Evolutionary conservation across 1,140 invertebrate species (phyloP), one percentile per base, ranked within the genome.

Genomic region (Leptinotarsa texana): DNA sequence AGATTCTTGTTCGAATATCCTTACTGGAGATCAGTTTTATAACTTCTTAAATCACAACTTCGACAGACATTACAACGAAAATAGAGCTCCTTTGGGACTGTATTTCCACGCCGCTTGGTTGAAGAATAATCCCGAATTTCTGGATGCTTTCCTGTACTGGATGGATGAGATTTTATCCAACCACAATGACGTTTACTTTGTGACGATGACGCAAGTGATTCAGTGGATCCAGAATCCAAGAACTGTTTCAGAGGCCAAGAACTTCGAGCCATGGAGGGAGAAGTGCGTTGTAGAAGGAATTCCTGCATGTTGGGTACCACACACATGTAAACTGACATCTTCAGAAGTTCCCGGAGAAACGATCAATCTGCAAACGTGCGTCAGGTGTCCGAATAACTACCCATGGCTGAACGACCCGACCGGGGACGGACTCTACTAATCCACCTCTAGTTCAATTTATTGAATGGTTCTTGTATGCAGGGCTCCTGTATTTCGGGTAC

Each of bases 101-200:
- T 98, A 96, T 86, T 97, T 98, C 93, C 96, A 98, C 86, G 96
- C 96, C 1, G 95, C 95, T 48, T 98, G 96, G 96, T 87, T 98
- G 76, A 97, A 95, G 86, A 96, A 97, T 84, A 97, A 97, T 81
- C 94, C 95, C 48, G 95, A 98, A 84, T 98, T 94, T 84, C 87
- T 97, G 71, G 95, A 97, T 80, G 94, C 95, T 73, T 96, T 98
- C 90, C 89, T 96, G 11, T 95, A 94, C 84, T 98, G 96, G 95
- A 93, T 98, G 78, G 96, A 98, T 83, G 96, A 98, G 87, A 91
- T 96, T 65, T 86, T 97, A 47, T 87, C 91, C 74, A 93, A 92
- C 73, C 92, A 96, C 87, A 95, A 95, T 74, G 96, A 98, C 83
- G 96, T 97, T 5, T 98, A 97, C 87, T 98, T 98, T 83, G 95